Evolutionary conservation across 2,113 vertebrate species (phyloP).

Genomic region (Hiodon alosoides): DNA sequence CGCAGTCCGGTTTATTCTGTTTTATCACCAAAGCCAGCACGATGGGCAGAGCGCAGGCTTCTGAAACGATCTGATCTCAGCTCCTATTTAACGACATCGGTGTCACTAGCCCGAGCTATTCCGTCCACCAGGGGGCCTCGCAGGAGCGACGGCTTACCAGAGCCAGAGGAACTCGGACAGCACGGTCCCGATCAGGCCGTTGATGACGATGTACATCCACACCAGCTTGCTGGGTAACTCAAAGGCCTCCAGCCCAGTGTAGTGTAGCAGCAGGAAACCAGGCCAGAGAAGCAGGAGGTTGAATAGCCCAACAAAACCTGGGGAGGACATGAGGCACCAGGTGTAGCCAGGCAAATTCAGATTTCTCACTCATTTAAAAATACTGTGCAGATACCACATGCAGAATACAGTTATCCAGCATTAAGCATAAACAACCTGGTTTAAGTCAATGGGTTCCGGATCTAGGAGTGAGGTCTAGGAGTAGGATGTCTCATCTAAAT

Average conservation of each 20-base stretch:
- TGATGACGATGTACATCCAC: conserved; percentile 89
- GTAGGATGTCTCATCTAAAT: too few species aligned
- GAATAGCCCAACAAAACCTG: conserved; percentile 94
- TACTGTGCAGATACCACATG: not conserved
- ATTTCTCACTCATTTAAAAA: not conserved
- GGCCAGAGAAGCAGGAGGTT: conserved; percentile 95
- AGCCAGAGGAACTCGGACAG: conserved; percentile 96
- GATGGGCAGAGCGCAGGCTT: too few species aligned
- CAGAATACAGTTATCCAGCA: too few species aligned
- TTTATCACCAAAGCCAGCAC: too few species aligned
- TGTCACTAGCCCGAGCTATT: not conserved
- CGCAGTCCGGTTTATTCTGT: too few species aligned
- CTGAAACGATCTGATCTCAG: too few species aligned
- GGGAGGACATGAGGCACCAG: conserved; percentile 26
- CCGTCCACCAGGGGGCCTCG: not conserved
- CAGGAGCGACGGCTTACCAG: conserved; percentile 66
- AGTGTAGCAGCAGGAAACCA: conserved; percentile 91
- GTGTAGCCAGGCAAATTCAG: not conserved
- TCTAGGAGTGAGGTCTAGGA: too few species aligned
- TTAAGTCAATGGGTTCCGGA: too few species aligned
- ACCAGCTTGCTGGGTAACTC: conserved; percentile 88
- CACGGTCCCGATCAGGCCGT: conserved; percentile 92
- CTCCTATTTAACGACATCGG: too few species aligned
- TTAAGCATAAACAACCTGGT: too few species aligned
- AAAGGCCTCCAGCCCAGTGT: conserved; percentile 87